phyloP scores from a whole-genome alignment of 1,140 invertebrate species.

The Trachymyrmex septentrionalis region DNA sequence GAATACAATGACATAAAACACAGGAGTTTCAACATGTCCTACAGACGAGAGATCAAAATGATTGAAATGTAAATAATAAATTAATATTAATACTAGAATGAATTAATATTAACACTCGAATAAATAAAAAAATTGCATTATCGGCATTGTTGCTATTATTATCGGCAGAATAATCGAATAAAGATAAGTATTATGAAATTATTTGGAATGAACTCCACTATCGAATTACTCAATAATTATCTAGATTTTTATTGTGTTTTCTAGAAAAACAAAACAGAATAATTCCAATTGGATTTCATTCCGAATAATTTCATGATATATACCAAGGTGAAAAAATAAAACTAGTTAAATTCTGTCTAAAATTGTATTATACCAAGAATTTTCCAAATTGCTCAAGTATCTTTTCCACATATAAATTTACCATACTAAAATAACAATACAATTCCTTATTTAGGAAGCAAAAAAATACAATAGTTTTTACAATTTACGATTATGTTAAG shows the following conservation, averaged over 20 bases:
- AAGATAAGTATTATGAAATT: no score
- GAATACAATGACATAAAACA: not conserved
- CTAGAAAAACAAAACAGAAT: no score
- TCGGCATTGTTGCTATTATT: not conserved
- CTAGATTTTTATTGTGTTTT: no score
- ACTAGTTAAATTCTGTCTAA: conserved; percentile 18
- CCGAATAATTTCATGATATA: no score
- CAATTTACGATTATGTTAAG: not conserved
- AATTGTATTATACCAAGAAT: conserved; percentile 39
- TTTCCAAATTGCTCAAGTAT: conserved; percentile 18
- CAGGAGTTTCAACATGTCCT: not conserved
- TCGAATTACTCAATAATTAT: no score
- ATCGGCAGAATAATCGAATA: not conserved
- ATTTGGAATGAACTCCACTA: no score
- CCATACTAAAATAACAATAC: not conserved
- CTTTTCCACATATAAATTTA: conserved; percentile 25
- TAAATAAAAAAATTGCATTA: conserved; percentile 11
- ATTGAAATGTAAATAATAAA: not conserved
- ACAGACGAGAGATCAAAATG: not conserved
- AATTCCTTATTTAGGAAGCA: conserved; percentile 9
- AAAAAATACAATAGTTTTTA: conserved; percentile 20
- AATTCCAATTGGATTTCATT: no score
- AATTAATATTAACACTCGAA: not conserved
- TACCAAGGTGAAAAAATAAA: conserved; percentile 12
- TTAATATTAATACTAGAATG: conserved; percentile 14